Evolutionary conservation across 1,140 invertebrate genomes (phyloP).

Genomic region (Homarus americanus): DNA sequence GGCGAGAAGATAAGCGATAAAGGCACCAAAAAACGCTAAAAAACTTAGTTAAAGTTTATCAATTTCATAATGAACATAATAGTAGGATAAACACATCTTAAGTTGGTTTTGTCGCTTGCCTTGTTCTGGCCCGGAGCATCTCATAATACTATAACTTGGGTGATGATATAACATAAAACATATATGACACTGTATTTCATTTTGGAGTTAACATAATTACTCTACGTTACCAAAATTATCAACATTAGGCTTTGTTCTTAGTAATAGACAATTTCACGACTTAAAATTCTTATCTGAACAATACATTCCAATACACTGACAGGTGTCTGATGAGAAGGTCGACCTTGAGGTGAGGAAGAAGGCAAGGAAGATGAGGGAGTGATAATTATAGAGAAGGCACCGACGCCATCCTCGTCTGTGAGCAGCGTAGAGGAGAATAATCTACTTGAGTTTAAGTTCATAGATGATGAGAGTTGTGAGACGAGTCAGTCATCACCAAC

Average conservation of each 20-base stretch:
- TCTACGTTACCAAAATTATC: no score
- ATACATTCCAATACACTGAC: neutral
- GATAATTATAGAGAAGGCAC: neutral
- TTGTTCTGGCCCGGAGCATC: neutral
- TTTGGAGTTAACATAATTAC: no score
- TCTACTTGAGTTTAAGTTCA: slow-evolving; percentile 59
- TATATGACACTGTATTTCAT: no score
- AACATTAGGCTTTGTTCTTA: no score
- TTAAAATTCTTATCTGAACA: neutral
- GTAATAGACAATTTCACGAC: no score
- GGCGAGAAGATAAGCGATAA: neutral
- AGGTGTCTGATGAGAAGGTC: neutral
- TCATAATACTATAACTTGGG: no score
- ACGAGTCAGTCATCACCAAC: slow-evolving; percentile 43
- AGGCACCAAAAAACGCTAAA: neutral
- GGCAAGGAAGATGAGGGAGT: neutral
- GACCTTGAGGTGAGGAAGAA: neutral
- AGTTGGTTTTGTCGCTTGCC: neutral
- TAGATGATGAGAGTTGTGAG: slow-evolving; percentile 57
- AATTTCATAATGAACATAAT: neutral
- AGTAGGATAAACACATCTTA: neutral
- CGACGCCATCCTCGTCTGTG: neutral
- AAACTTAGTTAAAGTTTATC: neutral
- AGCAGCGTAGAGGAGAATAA: slow-evolving; percentile 27
- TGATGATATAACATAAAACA: no score